A percentile compares a stretch with the other conserved stretches of the same genome.
Conservation (phyloP, 2,797 vertebrate species). For the Anguilla anguilla region DNA sequence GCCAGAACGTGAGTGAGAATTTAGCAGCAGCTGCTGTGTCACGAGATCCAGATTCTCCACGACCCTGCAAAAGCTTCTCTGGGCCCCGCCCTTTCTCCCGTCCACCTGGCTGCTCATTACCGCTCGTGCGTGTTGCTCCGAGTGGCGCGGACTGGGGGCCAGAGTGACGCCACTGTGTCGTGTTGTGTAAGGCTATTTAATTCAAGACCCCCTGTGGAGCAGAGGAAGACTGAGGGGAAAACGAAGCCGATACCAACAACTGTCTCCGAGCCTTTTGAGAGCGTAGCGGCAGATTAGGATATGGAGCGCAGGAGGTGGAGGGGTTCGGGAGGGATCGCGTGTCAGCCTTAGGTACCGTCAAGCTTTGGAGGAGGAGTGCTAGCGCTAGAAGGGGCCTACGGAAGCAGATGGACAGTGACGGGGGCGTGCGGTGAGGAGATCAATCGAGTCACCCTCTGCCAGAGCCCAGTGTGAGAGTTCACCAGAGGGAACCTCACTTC, state of each 20-base stretch:
- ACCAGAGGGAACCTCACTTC: constrained; percentile 52
- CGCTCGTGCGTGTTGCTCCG: not conserved
- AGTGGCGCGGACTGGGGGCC: not conserved
- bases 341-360: not conserved
- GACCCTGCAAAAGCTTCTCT: constrained; percentile 4
- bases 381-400: not conserved
- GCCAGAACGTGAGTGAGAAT: constrained; percentile 9
- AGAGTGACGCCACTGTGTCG: not conserved
- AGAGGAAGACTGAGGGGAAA: not conserved
- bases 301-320: not conserved
- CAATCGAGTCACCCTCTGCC: constrained; percentile 21
- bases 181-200: not conserved
- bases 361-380: not conserved
- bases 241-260: not conserved
- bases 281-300: constrained; percentile 1
- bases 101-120: not conserved
- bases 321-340: constrained; percentile 9
- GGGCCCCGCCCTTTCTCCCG: not conserved
- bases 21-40: constrained; percentile 35
- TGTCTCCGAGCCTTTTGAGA: constrained; percentile 20
- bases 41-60: constrained; percentile 6
- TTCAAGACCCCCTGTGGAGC: not conserved
- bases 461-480: constrained; percentile 33
- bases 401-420: not conserved
- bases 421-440: not conserved